These are phyloP conservation scores for Enteromius afrohamiltoni DNA, from an alignment of 2,797 vertebrate species.

Conservation along the genomic window DNA sequence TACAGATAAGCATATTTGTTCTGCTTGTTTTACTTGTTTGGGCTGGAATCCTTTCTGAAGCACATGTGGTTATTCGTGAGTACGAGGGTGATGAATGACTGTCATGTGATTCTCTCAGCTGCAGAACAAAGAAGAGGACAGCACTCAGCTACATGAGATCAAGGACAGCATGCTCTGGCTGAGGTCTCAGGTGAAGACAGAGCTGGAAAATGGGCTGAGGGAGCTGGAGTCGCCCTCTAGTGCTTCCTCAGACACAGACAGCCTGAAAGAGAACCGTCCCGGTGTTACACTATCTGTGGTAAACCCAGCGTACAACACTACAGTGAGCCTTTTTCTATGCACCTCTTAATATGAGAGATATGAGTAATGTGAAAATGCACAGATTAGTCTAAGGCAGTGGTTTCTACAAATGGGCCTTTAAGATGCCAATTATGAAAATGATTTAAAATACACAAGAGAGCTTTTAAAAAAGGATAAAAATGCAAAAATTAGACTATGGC, in stretches of 20 bases:
- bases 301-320: conserved; percentile 50
- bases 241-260: conserved; percentile 62
- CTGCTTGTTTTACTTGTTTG: not conserved
- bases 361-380: not conserved
- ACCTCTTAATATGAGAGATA: not conserved
- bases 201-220: conserved; percentile 70
- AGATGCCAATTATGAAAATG: not conserved
- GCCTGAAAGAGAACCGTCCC: conserved; percentile 68
- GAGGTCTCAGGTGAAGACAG: conserved; percentile 75
- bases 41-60: not conserved
- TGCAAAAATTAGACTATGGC: not conserved
- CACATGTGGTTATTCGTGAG: not conserved
- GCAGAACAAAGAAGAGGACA: conserved; percentile 70
- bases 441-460: not conserved
- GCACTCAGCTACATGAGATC: conserved; percentile 71
- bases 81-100: not conserved
- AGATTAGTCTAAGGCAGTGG: not conserved
- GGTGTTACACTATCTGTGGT: conserved; percentile 53
- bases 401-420: not conserved
- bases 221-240: conserved; percentile 62
- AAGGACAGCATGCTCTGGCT: conserved; percentile 69
- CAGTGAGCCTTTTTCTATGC: conserved; percentile 40
- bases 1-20: not conserved
- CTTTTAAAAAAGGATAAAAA: not conserved
- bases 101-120: conserved; percentile 65